These are phyloP conservation scores for Apostichopus californicus DNA, from an alignment of 35 echinoderm and acorn worm genomes.

Conservation along the genomic window DNA sequence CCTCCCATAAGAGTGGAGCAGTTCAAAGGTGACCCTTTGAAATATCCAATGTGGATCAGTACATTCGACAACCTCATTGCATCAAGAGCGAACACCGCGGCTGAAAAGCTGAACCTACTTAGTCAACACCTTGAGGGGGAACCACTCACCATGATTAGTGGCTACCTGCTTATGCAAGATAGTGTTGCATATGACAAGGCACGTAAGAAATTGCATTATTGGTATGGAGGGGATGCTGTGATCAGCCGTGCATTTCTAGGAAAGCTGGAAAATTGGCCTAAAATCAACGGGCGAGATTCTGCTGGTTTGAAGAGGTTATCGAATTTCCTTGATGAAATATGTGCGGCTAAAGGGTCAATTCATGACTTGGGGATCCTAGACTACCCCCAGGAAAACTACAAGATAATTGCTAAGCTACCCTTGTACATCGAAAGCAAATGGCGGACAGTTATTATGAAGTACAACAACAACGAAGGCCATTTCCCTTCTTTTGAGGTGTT, in stretches of 20 bases:
- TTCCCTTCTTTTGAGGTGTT: neutral
- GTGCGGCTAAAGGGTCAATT: neutral
- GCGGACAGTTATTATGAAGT: neutral
- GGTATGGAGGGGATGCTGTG: slow-evolving; percentile 21
- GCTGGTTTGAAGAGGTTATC: neutral
- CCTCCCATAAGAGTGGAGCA: too few species aligned
- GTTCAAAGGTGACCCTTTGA: too few species aligned
- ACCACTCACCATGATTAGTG: too few species aligned
- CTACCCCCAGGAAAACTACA: neutral
- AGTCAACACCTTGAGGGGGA: too few species aligned
- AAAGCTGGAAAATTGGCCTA: slow-evolving; percentile 38
- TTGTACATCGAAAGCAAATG: neutral
- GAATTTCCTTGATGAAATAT: neutral
- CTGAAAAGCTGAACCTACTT: too few species aligned
- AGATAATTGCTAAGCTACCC: slow-evolving; percentile 11
- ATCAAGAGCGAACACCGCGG: too few species aligned
- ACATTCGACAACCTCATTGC: too few species aligned
- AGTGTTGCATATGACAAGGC: neutral
- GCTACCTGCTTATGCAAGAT: too few species aligned
- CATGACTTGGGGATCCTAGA: neutral
- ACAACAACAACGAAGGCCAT: neutral
- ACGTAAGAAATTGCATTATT: neutral
- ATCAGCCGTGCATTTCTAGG: slow-evolving; percentile 24
- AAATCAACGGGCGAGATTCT: slow-evolving; percentile 25
- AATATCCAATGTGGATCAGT: too few species aligned